Evolutionary conservation across 2,888 invertebrate genomes (phyloP).

Genomic region (Ectemnius continuus): DNA sequence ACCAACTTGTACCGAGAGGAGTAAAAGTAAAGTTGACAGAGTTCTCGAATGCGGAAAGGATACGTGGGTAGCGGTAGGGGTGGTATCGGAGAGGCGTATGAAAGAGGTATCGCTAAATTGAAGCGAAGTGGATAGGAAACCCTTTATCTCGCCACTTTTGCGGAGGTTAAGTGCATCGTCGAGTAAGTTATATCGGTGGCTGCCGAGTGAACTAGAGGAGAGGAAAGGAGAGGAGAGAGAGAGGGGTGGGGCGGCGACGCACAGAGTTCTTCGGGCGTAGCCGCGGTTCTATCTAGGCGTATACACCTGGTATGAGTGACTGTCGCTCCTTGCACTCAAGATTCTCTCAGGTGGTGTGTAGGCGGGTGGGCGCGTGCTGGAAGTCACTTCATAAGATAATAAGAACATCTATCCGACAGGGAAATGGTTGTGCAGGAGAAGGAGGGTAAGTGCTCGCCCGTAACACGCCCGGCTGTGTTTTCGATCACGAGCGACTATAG

Average conservation of each 20-base stretch:
- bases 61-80: not conserved
- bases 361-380: not conserved
- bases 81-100: not conserved
- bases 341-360: not conserved
- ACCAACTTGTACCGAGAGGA: too few relatives aligned
- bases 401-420: constrained; percentile 36
- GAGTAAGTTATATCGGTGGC: constrained; percentile 10
- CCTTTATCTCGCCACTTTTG: constrained; percentile 15
- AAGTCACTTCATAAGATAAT: constrained; percentile 37
- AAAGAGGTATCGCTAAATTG: constrained; percentile 12
- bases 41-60: not conserved
- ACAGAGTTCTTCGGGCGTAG: too few relatives aligned
- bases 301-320: not conserved
- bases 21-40: too few relatives aligned
- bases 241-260: too few relatives aligned
- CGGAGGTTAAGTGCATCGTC: constrained; percentile 19
- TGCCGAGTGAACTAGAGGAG: constrained; percentile 4
- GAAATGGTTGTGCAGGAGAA: constrained; percentile 11
- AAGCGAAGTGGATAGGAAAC: constrained; percentile 23
- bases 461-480: constrained; percentile 44
- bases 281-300: too few relatives aligned
- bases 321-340: constrained; percentile 28
- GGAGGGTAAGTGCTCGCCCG: constrained; percentile 29
- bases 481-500: constrained; percentile 53
- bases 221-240: too few relatives aligned